phyloP scores from a whole-genome alignment of 2,888 invertebrate genomes.

The Galerucella nymphaeae region DNA sequence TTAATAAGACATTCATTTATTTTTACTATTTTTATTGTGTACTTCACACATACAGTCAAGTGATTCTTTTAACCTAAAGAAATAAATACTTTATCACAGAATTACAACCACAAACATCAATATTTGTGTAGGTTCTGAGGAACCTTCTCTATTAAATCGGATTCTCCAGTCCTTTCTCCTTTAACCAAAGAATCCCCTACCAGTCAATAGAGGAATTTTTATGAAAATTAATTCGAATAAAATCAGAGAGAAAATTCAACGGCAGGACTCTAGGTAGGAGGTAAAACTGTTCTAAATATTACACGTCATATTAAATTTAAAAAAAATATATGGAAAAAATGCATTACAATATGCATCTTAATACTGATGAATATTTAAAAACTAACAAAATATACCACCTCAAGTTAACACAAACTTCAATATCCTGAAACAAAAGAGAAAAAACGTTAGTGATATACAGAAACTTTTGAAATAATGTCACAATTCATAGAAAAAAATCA shows the following conservation, averaged over 20 bases:
- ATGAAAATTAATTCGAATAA: neutral
- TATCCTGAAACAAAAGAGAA: constrained; percentile 39
- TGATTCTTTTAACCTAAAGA: constrained; percentile 21
- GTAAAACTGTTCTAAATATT: constrained; percentile 40
- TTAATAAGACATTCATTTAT: neutral
- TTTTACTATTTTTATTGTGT: neutral
- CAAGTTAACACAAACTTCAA: constrained; percentile 18
- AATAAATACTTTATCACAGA: constrained; percentile 28
- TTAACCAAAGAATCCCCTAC: neutral
- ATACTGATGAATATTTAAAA: constrained; percentile 23
- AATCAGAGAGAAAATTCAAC: constrained; percentile 10
- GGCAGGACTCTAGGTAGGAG: constrained; percentile 24
- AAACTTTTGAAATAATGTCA: too few species aligned
- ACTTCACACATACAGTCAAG: constrained; percentile 17
- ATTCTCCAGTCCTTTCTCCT: constrained; percentile 2
- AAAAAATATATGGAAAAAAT: constrained; percentile 30
- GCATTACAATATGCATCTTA: constrained; percentile 19
- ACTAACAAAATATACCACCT: constrained; percentile 17
- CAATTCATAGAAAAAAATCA: neutral
- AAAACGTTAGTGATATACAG: too few species aligned
- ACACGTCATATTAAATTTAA: constrained; percentile 29
- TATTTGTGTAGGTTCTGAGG: constrained; percentile 9
- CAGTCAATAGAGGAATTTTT: neutral
- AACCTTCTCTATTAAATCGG: neutral
- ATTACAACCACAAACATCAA: constrained; percentile 24